Evolutionary conservation across 2,113 vertebrate genomes (phyloP).

Genomic region (Zapornia atra): DNA sequence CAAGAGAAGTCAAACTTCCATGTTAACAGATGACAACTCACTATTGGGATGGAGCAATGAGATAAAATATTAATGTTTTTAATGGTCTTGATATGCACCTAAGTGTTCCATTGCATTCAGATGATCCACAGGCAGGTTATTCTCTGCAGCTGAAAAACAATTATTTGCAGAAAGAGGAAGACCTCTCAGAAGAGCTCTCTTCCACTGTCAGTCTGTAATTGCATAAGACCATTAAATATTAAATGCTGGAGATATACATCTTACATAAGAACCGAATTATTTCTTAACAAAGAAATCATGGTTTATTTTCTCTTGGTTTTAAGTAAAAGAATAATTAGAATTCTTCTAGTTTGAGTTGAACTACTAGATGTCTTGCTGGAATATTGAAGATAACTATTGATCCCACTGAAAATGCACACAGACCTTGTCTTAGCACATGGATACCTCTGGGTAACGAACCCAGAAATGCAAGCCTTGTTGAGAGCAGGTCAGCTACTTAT

Average conservation of each 20-base stretch:
- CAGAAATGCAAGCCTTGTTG: background rate
- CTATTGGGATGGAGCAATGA: background rate
- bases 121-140: background rate
- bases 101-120: background rate
- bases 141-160: conserved; percentile 5
- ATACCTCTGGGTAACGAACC: background rate
- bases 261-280: background rate
- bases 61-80: conserved; percentile 29
- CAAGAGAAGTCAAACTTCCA: background rate
- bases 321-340: background rate
- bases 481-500: background rate
- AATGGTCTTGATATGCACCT: background rate
- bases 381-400: background rate
- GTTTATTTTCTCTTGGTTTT: background rate
- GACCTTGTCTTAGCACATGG: background rate
- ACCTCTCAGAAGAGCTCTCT: background rate
- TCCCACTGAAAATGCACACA: background rate
- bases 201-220: background rate
- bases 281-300: background rate
- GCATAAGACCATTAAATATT: background rate
- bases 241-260: background rate
- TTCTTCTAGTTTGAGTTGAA: background rate
- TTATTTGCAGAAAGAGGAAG: background rate
- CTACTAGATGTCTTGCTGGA: background rate
- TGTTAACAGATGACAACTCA: background rate